A percentile compares a stretch with the other conserved stretches of the same genome.
Conservation (phyloP, 2,797 vertebrate genomes). For the Falco naumanni region DNA sequence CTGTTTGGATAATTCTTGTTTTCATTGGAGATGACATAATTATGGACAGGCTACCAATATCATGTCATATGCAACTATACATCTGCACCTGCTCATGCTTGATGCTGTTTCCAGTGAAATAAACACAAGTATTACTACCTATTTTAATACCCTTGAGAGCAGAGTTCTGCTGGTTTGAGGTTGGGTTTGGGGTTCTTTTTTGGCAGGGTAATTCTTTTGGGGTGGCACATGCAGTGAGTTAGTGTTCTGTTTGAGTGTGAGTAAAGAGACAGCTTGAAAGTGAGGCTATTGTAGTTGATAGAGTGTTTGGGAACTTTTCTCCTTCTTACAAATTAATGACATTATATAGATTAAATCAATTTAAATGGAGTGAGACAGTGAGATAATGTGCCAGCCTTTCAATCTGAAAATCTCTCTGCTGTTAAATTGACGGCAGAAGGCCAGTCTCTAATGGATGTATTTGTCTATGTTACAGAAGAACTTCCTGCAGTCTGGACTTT, state of each 20-base stretch:
- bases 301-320: conserved; percentile 26
- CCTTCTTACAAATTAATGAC: conserved; percentile 44
- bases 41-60: background rate
- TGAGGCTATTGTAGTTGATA: conserved; percentile 27
- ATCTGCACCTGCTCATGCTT: background rate
- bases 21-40: background rate
- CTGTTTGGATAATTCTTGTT: background rate
- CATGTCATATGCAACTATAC: background rate
- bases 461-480: conserved; percentile 19
- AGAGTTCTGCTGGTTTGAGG: background rate
- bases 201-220: background rate
- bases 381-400: conserved; percentile 27
- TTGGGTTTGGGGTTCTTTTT: background rate
- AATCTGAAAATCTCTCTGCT: conserved; percentile 29
- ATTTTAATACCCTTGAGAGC: background rate
- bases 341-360: conserved; percentile 51
- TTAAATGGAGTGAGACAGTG: conserved; percentile 16
- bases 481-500: background rate
- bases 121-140: background rate
- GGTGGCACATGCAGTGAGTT: background rate
- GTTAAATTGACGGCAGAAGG: conserved; percentile 32
- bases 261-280: background rate
- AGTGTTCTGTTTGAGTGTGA: background rate
- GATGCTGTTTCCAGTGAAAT: background rate
- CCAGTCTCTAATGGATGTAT: conserved; percentile 49